phyloP scores from a whole-genome alignment of 2,797 vertebrate genomes.

The Harpagifer antarcticus region DNA sequence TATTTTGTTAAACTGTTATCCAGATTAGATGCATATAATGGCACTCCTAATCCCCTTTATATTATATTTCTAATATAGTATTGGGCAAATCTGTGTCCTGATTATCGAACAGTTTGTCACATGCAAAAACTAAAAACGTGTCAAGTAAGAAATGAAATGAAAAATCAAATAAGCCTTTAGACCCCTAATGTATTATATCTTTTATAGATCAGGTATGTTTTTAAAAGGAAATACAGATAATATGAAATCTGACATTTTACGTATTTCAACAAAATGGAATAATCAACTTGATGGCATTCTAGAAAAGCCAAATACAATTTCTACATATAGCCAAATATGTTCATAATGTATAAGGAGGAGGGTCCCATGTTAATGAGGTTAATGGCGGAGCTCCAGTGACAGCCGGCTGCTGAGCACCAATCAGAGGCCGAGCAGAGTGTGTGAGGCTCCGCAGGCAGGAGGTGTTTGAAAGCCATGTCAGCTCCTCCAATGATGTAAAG shows the following conservation, averaged over 20 bases:
- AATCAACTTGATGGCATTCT: too few species aligned
- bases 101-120: background rate
- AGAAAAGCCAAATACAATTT: background rate
- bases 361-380: conserved; percentile 79
- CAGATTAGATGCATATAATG: background rate
- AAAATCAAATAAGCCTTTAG: too few species aligned
- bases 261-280: too few species aligned
- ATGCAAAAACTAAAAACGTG: too few species aligned
- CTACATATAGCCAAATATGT: background rate
- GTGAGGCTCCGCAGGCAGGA: conserved; percentile 75
- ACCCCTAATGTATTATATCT: background rate
- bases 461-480: conserved; percentile 78
- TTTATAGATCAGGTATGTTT: background rate
- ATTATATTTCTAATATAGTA: background rate
- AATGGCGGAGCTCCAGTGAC: conserved; percentile 82
- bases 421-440: conserved; percentile 78
- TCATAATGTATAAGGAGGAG: conserved; percentile 46
- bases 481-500: conserved; percentile 77
- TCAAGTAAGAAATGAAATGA: too few species aligned
- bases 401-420: conserved; percentile 81
- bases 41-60: background rate
- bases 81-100: background rate
- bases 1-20: background rate
- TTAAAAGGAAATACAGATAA: background rate
- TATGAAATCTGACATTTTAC: too few species aligned